A percentile compares a stretch with the other conserved stretches of the same genome.
These are phyloP conservation scores for Caenorhabditis briggsae DNA, from an alignment of 1,140 invertebrate genomes.

Conservation along the genomic window DNA sequence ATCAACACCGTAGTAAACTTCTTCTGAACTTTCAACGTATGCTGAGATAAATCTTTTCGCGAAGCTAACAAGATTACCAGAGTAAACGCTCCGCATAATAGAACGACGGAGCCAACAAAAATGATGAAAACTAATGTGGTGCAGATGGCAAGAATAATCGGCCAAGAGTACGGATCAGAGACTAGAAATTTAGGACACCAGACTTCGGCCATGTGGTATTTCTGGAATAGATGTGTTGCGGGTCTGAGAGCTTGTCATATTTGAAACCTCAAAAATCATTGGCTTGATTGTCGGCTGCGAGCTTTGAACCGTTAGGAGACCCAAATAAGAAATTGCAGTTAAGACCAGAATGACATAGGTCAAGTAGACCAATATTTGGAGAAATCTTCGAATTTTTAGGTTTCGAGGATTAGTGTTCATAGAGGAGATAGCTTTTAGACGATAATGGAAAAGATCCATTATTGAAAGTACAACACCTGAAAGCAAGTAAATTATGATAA, in stretches of 20 bases:
- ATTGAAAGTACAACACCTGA: not conserved
- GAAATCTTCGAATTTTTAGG: not conserved
- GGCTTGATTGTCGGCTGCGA: slow-evolving; percentile 19
- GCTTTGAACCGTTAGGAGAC: slow-evolving; percentile 5
- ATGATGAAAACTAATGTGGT: not conserved
- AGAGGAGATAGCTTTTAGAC: not conserved
- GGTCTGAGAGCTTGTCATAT: not conserved
- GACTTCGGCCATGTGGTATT: slow-evolving; percentile 21
- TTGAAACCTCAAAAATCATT: slow-evolving; percentile 35
- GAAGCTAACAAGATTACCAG: not conserved
- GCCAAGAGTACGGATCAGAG: not conserved
- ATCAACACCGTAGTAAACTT: not conserved
- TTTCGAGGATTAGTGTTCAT: not conserved
- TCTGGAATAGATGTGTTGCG: not conserved
- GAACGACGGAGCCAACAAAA: not conserved
- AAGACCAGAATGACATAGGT: not conserved
- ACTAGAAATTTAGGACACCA: slow-evolving; percentile 17
- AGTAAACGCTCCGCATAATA: not conserved
- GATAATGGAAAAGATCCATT: slow-evolving; percentile 29
- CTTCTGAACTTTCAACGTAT: slow-evolving; percentile 4
- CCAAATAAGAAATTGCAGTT: slow-evolving; percentile 20
- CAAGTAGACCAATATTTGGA: not conserved
- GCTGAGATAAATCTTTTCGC: not conserved
- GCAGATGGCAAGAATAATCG: slow-evolving; percentile 12
- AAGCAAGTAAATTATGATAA: no score